Conservation (phyloP, 2,888 invertebrate species). For the Nudaria mundana region DNA sequence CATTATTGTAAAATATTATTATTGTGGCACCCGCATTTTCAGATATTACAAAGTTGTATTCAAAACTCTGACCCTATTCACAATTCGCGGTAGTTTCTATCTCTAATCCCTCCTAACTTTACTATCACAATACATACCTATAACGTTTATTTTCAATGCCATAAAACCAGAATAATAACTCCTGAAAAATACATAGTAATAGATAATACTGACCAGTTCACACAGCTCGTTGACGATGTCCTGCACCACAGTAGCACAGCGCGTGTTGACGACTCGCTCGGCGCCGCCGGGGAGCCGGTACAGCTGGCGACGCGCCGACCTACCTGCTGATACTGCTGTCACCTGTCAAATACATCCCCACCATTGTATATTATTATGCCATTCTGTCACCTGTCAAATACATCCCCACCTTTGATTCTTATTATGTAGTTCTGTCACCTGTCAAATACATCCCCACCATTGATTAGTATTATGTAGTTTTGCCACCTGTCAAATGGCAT, state of each 20-base stretch:
- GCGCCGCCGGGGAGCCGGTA: constrained; percentile 97
- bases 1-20: no score
- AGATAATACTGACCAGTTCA: constrained; percentile 75
- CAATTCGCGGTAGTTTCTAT: no score
- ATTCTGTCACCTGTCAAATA: constrained; percentile 42
- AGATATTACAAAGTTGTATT: no score
- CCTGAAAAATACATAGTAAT: no score
- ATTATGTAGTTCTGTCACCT: constrained; percentile 41
- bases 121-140: no score
- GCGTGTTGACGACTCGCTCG: constrained; percentile 96
- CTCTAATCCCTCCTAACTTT: no score
- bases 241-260: constrained; percentile 95
- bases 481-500: constrained; percentile 43
- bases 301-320: constrained; percentile 85
- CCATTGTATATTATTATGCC: not conserved
- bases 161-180: no score
- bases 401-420: not conserved
- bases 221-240: constrained; percentile 88
- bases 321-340: constrained; percentile 83
- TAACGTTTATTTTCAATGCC: no score
- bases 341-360: constrained; percentile 42
- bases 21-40: no score
- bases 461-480: not conserved
- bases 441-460: not conserved
- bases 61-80: no score